Evolutionary conservation across 2,888 invertebrate genomes (phyloP).

Genomic region (Sarcophaga subvicina): DNA sequence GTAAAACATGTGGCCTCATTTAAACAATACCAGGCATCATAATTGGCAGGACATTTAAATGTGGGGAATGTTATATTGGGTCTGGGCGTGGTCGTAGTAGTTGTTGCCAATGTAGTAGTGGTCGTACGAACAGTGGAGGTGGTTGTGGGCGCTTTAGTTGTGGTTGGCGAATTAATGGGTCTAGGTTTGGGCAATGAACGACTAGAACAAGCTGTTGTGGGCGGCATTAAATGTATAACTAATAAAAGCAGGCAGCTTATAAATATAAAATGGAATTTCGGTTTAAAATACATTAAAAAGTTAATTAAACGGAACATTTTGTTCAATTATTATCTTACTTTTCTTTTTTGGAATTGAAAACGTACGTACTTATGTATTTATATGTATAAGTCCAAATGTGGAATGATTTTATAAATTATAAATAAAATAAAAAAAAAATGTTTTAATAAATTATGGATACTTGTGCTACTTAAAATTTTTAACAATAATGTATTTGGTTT

Average conservation of each 20-base stretch:
- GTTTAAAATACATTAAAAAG: slow-evolving; percentile 38
- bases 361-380: not conserved
- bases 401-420: slow-evolving; percentile 53
- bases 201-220: slow-evolving; percentile 80
- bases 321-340: not conserved
- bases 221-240: slow-evolving; percentile 27
- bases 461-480: slow-evolving; percentile 19
- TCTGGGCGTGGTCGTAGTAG: slow-evolving; percentile 89
- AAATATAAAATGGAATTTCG: slow-evolving; percentile 58
- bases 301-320: slow-evolving; percentile 42
- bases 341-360: slow-evolving; percentile 8
- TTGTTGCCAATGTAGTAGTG: slow-evolving; percentile 84
- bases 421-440: not conserved
- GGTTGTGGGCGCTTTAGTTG: slow-evolving; percentile 60
- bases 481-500: slow-evolving; percentile 58
- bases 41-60: slow-evolving; percentile 95
- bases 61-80: slow-evolving; percentile 98
- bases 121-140: slow-evolving; percentile 74
- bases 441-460: slow-evolving; percentile 20
- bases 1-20: slow-evolving; percentile 97
- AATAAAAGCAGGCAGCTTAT: slow-evolving; percentile 46
- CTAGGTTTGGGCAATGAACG: slow-evolving; percentile 89
- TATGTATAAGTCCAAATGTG: slow-evolving; percentile 26
- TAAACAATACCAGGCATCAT: slow-evolving; percentile 97
- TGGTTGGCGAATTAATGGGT: slow-evolving; percentile 80